phyloP scores from a whole-genome alignment of 2,888 invertebrate species.

The Cephus spinipes region DNA sequence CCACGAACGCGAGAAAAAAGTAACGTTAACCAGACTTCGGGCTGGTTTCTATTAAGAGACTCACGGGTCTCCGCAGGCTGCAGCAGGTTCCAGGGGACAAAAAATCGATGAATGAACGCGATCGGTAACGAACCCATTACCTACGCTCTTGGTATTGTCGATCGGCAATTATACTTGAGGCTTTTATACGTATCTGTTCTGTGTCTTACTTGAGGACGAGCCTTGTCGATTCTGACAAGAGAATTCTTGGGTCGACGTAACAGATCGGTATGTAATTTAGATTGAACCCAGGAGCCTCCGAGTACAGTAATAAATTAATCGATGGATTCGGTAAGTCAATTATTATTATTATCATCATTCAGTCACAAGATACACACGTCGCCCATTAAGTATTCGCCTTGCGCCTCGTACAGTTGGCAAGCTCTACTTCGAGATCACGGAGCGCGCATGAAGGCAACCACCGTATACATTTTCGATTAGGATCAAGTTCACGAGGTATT shows the following conservation, averaged over 20 bases:
- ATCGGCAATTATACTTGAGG: background rate
- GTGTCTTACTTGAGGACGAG: background rate
- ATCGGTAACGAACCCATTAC: background rate
- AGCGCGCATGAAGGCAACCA: background rate
- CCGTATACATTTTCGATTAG: background rate
- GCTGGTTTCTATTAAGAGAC: background rate
- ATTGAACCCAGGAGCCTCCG: background rate
- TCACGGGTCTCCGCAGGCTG: slow-evolving; percentile 13
- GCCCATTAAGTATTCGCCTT: background rate
- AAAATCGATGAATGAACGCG: slow-evolving; percentile 60
- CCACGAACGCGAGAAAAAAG: slow-evolving; percentile 13
- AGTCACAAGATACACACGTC: background rate
- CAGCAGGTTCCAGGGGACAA: slow-evolving; percentile 47
- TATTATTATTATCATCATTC: background rate
- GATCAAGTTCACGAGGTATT: background rate
- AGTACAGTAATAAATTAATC: background rate
- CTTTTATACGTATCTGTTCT: background rate
- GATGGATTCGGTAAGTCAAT: background rate
- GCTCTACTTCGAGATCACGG: background rate
- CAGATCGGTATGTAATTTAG: background rate
- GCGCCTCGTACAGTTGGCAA: background rate
- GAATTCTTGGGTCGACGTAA: background rate
- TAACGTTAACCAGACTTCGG: slow-evolving; percentile 5
- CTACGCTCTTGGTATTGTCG: background rate
- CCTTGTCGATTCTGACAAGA: background rate